Evolutionary conservation across 2,113 vertebrate genomes (phyloP).

Genomic region (Cebidichthys violaceus): DNA sequence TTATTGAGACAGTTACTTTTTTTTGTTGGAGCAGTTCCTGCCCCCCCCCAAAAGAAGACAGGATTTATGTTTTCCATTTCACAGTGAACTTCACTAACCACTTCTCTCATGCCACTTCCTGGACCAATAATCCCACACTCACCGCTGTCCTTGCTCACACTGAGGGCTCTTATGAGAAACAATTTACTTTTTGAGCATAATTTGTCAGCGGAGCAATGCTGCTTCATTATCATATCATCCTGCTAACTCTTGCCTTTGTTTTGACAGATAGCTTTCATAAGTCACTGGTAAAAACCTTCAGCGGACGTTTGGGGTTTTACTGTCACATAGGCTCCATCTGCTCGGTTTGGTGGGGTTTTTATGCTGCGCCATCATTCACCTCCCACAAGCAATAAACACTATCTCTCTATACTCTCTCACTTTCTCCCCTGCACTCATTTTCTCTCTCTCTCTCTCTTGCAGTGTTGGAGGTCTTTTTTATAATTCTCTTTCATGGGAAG

Average conservation of each 20-base stretch:
- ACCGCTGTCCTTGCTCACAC: constrained; percentile 57
- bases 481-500: constrained; percentile 73
- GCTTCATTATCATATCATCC: constrained; percentile 85
- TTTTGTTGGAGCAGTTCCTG: neutral
- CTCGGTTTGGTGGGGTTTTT: constrained; percentile 81
- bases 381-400: constrained; percentile 85
- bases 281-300: constrained; percentile 84
- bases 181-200: constrained; percentile 80
- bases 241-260: constrained; percentile 82
- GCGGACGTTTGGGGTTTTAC: constrained; percentile 85
- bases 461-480: constrained; percentile 67
- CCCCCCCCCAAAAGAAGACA: neutral
- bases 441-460: constrained; percentile 42
- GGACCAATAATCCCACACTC: constrained; percentile 46
- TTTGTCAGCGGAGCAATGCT: constrained; percentile 75
- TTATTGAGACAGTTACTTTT: constrained; percentile 15
- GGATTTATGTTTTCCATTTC: constrained; percentile 41
- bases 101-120: constrained; percentile 53
- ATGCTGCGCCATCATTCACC: constrained; percentile 84
- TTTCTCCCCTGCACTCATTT: constrained; percentile 55
- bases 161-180: constrained; percentile 71
- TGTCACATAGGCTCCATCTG: constrained; percentile 87
- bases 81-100: constrained; percentile 45
- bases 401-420: constrained; percentile 63
- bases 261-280: constrained; percentile 88